Conservation (phyloP, 2,113 vertebrate species). For the Grallaria varia region DNA sequence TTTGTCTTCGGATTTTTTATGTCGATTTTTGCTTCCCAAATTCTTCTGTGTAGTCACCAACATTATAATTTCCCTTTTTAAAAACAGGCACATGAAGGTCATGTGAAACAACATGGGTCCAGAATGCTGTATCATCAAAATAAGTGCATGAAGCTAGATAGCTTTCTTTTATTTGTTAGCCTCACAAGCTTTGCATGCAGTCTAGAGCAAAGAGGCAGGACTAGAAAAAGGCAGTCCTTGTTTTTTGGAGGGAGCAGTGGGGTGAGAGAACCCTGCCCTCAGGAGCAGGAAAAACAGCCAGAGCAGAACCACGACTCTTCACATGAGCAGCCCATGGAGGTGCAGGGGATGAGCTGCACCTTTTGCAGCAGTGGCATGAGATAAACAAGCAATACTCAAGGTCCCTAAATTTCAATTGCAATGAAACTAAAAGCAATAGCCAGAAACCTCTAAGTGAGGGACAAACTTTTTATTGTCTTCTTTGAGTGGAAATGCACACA, state of each 20-base stretch:
- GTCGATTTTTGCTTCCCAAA: background rate
- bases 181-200: background rate
- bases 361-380: background rate
- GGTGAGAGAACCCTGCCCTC: background rate
- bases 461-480: background rate
- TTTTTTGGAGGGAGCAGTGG: background rate
- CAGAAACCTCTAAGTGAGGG: background rate
- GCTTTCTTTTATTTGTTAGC: background rate
- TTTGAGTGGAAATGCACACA: background rate
- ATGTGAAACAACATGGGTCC: background rate
- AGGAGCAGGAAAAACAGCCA: background rate
- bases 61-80: background rate
- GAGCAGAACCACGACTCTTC: accelerated
- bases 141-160: background rate
- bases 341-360: background rate
- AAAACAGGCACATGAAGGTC: background rate
- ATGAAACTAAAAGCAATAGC: background rate
- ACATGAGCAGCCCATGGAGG: accelerated
- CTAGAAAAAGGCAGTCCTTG: background rate
- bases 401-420: background rate
- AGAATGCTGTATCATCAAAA: background rate
- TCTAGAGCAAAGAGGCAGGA: background rate
- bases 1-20: background rate
- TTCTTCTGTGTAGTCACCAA: background rate
- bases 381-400: background rate